Evolutionary conservation across 1,140 invertebrate species (phyloP).

Genomic region (Goniozus legneri): DNA sequence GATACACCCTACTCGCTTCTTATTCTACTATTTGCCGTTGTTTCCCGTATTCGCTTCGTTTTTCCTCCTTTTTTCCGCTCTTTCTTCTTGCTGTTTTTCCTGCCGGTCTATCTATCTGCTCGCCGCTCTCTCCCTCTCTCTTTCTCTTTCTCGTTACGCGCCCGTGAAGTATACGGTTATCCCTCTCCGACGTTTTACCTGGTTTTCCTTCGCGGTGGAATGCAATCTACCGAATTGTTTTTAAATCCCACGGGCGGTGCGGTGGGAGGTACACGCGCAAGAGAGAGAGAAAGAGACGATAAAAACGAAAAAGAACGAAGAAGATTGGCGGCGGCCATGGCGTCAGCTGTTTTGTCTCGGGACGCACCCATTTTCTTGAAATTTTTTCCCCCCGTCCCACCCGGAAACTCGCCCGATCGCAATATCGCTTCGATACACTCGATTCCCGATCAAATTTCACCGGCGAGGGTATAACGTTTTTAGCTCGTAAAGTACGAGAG

Average conservation of each 20-base stretch:
- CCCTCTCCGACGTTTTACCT: too few species aligned
- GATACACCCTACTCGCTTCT: too few species aligned
- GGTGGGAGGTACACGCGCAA: too few species aligned
- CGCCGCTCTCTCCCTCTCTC: constrained; percentile 6
- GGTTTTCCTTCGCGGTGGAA: constrained; percentile 21
- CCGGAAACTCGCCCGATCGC: constrained; percentile 37
- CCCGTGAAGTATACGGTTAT: too few species aligned
- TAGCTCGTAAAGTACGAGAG: too few species aligned
- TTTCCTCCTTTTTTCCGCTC: too few species aligned
- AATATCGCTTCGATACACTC: constrained; percentile 32
- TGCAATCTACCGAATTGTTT: constrained; percentile 51
- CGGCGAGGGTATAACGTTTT: constrained; percentile 25
- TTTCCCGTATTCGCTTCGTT: too few species aligned
- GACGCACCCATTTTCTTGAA: constrained; percentile 40
- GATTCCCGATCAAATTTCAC: background rate
- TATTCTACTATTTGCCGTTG: too few species aligned
- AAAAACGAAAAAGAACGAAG: constrained; percentile 15
- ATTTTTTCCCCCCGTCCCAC: too few species aligned
- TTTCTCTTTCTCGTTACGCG: constrained; percentile 5
- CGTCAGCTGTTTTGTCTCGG: constrained; percentile 49
- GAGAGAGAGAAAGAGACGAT: too few species aligned
- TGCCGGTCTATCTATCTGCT: too few species aligned
- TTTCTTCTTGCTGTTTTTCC: too few species aligned
- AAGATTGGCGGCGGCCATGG: constrained; percentile 41
- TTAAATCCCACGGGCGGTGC: constrained; percentile 40